phyloP scores from a whole-genome alignment of 92 coral and sea anemone genomes.

The Porites divaricata region DNA sequence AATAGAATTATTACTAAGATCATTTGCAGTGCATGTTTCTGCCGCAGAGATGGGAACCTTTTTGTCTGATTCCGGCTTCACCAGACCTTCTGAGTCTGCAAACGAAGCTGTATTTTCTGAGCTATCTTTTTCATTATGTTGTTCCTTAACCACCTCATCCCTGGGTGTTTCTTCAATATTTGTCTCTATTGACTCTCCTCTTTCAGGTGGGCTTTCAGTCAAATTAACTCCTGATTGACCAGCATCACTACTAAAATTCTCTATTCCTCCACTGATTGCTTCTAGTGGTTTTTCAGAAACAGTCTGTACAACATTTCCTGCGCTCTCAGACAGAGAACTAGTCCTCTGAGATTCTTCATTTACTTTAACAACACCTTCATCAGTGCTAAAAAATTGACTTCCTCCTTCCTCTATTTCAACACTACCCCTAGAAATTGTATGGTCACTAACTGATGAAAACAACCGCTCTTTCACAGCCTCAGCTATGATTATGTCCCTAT shows the following conservation, averaged over 20 bases:
- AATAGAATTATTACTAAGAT: background rate
- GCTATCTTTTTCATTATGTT: background rate
- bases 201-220: background rate
- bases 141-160: background rate
- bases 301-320: background rate
- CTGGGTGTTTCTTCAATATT: background rate
- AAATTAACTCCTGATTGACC: too few species aligned
- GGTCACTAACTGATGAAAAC: slow-evolving; percentile 21
- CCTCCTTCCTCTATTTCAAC: background rate
- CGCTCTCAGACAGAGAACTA: background rate
- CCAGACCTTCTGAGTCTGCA: background rate
- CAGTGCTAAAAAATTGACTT: background rate
- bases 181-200: slow-evolving; percentile 1
- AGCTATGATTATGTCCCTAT: background rate
- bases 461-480: slow-evolving; percentile 24
- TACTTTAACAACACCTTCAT: background rate
- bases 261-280: background rate
- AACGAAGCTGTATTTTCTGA: background rate
- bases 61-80: background rate
- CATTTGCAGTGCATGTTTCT: background rate
- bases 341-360: background rate
- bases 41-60: background rate
- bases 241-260: background rate
- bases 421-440: background rate
- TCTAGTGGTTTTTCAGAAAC: slow-evolving; percentile 6